These are phyloP conservation scores for Charadrius vociferus DNA, from an alignment of 2,113 vertebrate species.

Conservation along the genomic window DNA sequence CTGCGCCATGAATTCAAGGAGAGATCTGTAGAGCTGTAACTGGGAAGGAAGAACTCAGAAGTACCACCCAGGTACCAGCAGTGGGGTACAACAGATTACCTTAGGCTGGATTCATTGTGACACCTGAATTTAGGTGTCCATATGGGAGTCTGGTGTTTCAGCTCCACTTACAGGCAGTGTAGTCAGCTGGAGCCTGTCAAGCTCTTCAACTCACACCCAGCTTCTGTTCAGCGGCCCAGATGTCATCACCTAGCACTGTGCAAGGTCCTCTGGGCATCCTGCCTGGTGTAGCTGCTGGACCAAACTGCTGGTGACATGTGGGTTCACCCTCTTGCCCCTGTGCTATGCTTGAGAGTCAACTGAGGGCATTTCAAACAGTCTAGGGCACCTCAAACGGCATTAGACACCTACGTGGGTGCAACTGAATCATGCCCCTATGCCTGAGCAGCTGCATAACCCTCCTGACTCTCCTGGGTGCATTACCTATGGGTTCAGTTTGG, in stretches of 20 bases:
- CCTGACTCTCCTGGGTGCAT: accelerated
- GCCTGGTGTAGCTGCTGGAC: background rate
- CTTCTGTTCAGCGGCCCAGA: background rate
- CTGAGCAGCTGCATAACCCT: background rate
- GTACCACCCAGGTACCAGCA: background rate
- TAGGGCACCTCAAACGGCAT: background rate
- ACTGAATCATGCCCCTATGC: accelerated
- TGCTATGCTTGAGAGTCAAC: background rate
- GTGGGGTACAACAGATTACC: background rate
- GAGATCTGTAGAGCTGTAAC: background rate
- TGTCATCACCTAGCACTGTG: background rate
- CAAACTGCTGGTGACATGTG: background rate
- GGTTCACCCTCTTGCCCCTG: background rate
- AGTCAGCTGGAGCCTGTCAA: background rate
- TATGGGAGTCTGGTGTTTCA: background rate
- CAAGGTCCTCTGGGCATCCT: accelerated
- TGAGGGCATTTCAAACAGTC: background rate
- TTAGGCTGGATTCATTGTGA: background rate
- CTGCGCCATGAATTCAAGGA: background rate
- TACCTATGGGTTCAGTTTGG: background rate
- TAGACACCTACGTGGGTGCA: accelerated
- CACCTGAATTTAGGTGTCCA: background rate
- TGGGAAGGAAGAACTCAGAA: background rate
- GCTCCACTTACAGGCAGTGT: background rate
- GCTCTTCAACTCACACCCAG: background rate